phyloP scores from a whole-genome alignment of 2,797 vertebrate genomes.

The Dermochelys coriacea region DNA sequence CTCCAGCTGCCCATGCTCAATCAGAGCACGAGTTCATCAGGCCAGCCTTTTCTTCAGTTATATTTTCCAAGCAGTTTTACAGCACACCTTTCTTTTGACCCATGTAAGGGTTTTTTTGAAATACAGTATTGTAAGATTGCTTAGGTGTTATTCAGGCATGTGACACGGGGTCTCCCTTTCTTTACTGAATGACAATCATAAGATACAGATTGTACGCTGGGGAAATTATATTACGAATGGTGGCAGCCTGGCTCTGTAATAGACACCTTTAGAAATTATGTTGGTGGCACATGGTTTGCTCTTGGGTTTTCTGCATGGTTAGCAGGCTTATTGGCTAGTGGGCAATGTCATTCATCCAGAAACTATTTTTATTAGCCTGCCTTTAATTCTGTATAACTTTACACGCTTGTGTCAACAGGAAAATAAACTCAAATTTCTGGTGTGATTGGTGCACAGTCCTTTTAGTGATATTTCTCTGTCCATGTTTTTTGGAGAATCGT shows the following conservation, averaged over 20 bases:
- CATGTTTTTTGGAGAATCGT: background rate
- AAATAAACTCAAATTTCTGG: background rate
- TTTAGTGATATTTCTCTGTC: background rate
- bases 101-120: background rate
- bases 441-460: background rate
- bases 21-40: background rate
- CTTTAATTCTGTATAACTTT: background rate
- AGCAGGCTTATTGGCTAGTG: background rate
- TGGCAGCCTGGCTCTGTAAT: conserved; percentile 9
- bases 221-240: background rate
- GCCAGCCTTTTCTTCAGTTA: background rate
- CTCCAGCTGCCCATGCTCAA: background rate
- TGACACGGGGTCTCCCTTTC: background rate
- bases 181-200: conserved; percentile 20
- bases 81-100: background rate
- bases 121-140: background rate
- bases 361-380: background rate
- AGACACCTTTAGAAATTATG: background rate
- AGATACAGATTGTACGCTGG: background rate
- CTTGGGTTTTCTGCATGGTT: background rate
- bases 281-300: background rate
- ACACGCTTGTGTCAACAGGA: background rate
- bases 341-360: background rate
- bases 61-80: background rate
- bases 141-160: conserved; percentile 18